These are phyloP conservation scores for Bembecia ichneumoniformis DNA, from an alignment of 2,888 invertebrate species.

Conservation along the genomic window DNA sequence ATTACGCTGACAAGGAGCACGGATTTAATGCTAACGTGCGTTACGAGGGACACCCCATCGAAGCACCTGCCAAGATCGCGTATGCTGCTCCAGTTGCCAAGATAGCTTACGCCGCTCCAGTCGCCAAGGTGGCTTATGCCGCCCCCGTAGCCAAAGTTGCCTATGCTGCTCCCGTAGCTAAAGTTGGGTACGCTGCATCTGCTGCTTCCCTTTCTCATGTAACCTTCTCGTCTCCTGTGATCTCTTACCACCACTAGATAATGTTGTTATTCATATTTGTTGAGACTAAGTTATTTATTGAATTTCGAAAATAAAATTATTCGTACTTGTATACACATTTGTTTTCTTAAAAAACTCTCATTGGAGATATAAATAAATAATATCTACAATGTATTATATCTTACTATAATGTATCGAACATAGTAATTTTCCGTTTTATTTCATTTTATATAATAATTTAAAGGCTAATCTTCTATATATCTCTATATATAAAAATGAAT, in stretches of 20 bases:
- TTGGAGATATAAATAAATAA: not conserved
- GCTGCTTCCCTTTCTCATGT: conserved; percentile 7
- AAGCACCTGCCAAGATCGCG: conserved; percentile 13
- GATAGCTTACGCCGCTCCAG: conserved; percentile 5
- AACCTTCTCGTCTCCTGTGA: conserved; percentile 44
- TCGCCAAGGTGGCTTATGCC: conserved; percentile 16
- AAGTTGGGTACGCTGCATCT: conserved; percentile 17
- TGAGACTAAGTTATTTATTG: no score
- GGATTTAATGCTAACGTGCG: conserved; percentile 63
- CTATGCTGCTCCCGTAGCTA: conserved; percentile 17
- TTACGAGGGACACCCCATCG: conserved; percentile 48
- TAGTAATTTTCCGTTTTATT: no score
- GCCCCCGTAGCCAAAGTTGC: conserved; percentile 20
- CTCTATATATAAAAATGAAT: no score
- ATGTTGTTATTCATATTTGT: not conserved
- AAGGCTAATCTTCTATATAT: no score
- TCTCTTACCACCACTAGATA: conserved; percentile 53
- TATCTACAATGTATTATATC: not conserved
- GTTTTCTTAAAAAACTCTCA: not conserved
- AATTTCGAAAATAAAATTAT: no score
- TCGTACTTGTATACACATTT: no score
- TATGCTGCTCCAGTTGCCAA: conserved; percentile 11
- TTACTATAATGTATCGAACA: no score
- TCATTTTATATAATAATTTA: no score
- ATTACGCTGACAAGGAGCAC: conserved; percentile 51